A percentile compares a stretch with the other conserved stretches of the same genome.
These are phyloP conservation scores for Drosophila guanche DNA, from an alignment of 1,140 invertebrate species.

Conservation along the genomic window DNA sequence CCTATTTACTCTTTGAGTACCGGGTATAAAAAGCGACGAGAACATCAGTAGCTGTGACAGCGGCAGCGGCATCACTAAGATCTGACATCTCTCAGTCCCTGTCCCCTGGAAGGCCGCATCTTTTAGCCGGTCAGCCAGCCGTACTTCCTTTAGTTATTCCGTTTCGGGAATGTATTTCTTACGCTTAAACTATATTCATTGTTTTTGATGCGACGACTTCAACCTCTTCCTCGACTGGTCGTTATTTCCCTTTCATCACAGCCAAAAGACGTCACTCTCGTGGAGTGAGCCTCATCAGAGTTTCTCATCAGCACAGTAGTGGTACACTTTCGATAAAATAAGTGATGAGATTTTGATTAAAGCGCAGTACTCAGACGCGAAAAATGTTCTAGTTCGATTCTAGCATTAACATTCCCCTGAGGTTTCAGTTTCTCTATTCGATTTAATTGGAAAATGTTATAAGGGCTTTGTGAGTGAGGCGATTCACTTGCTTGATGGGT, in stretches of 20 bases:
- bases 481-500: background rate
- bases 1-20: too few species aligned
- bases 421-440: too few species aligned
- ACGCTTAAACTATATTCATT: constrained; percentile 62
- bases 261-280: constrained; percentile 25
- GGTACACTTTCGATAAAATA: too few species aligned
- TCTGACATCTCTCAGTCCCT: constrained; percentile 39
- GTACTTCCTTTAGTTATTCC: constrained; percentile 66
- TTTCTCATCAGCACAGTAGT: background rate
- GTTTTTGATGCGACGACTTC: constrained; percentile 48
- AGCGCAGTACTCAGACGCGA: too few species aligned
- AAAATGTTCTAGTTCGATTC: too few species aligned
- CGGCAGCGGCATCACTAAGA: constrained; percentile 24
- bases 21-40: constrained; percentile 33
- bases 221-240: constrained; percentile 16
- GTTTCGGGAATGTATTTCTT: constrained; percentile 62
- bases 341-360: too few species aligned
- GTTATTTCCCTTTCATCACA: constrained; percentile 20
- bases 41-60: constrained; percentile 4
- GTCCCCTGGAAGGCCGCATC: constrained; percentile 34
- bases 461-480: too few species aligned
- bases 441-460: too few species aligned
- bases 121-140: constrained; percentile 53
- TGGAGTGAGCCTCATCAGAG: constrained; percentile 19
- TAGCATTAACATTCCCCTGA: too few species aligned